Percentiles rank a stretch among this genome's conserved stretches.
These are phyloP conservation scores for Aphis gossypii DNA, from an alignment of 1,140 invertebrate genomes.

Conservation along the genomic window DNA sequence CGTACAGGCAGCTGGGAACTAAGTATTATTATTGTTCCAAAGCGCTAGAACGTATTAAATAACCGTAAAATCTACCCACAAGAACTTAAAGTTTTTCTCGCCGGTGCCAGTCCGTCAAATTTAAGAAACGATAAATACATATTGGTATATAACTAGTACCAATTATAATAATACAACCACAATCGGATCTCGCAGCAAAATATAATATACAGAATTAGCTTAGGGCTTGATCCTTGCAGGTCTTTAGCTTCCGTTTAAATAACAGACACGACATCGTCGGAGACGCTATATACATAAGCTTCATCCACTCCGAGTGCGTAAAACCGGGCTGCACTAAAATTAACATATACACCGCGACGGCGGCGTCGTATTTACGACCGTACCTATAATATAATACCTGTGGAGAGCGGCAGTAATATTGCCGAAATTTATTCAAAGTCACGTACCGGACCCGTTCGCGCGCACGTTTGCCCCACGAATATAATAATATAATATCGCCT, in stretches of 20 bases:
- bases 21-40: no score
- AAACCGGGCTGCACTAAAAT: conserved; percentile 28
- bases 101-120: no score
- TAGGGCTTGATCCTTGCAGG: not conserved
- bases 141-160: no score
- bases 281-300: not conserved
- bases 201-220: not conserved
- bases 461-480: not conserved
- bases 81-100: no score
- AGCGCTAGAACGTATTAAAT: no score
- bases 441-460: conserved; percentile 30
- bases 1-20: no score
- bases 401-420: not conserved
- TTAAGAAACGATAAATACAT: no score
- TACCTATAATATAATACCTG: not conserved
- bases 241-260: not conserved
- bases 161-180: not conserved
- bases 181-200: not conserved
- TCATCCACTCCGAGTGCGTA: conserved; percentile 13
- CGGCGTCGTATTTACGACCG: conserved; percentile 13
- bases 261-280: not conserved
- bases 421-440: conserved; percentile 34
- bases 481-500: not conserved
- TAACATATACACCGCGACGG: not conserved
- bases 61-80: no score